Percentiles rank a stretch among this genome's conserved stretches.
Evolutionary conservation across 2,888 invertebrate genomes (phyloP).

Genomic region (Drosophila suboccidentalis): DNA sequence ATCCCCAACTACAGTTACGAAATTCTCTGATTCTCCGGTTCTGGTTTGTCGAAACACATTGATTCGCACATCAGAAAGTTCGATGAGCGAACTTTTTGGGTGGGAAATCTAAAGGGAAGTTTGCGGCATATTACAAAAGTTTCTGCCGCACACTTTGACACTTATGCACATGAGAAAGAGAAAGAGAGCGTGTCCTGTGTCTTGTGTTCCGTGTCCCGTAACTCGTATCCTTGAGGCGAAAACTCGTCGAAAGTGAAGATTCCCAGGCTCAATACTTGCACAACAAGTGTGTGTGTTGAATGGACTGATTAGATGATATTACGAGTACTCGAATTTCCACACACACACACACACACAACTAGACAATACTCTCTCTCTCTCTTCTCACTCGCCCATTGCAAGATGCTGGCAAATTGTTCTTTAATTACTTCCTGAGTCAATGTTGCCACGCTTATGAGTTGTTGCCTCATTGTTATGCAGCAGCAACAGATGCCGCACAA

Average conservation of each 20-base stretch:
- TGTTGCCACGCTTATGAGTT: constrained; percentile 38
- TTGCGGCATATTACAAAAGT: constrained; percentile 74
- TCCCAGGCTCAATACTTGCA: constrained; percentile 42
- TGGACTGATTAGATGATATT: constrained; percentile 65
- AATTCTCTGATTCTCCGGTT: constrained; percentile 2
- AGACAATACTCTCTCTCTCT: neutral
- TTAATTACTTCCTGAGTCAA: constrained; percentile 72
- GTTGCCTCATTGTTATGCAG: constrained; percentile 71
- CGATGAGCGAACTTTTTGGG: constrained; percentile 24
- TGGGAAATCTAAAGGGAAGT: constrained; percentile 53
- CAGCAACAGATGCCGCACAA: constrained; percentile 65
- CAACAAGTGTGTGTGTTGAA: constrained; percentile 49
- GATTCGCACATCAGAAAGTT: constrained; percentile 23
- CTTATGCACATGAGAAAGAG: constrained; percentile 36
- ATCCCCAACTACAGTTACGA: constrained; percentile 15
- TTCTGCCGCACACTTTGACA: constrained; percentile 55
- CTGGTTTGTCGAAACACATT: constrained; percentile 8
- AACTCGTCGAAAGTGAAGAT: constrained; percentile 25
- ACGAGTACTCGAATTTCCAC: constrained; percentile 19
- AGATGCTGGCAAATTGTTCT: constrained; percentile 63
- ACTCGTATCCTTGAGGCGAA: constrained; percentile 1
- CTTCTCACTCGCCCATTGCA: neutral
- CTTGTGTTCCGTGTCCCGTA: neutral
- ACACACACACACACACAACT: neutral
- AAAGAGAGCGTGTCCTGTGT: constrained; percentile 21